Evolutionary conservation across 53 echinoderm and acorn worm species (phyloP), one percentile per base, ranked within the genome.

Genomic region (Paracentrotus lividus): DNA sequence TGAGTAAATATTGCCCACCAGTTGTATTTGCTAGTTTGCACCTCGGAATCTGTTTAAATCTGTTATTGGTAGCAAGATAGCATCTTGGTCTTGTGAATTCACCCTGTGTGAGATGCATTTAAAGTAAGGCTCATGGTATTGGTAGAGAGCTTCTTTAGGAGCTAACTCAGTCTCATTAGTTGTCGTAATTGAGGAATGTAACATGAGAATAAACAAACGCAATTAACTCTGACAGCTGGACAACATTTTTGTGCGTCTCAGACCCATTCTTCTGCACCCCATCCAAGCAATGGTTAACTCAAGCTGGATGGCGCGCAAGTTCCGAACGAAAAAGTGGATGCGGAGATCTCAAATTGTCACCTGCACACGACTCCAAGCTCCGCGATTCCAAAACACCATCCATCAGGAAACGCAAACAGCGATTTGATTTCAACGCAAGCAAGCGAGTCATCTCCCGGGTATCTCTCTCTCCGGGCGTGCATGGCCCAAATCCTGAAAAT

Each of bases 401-500:
- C 65, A 89, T 89, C 89, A 89, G 89, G 89, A 89, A 89, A 66
- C 60, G 89, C 89, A 89, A 89, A 89, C 89, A 89, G 12, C 89
- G 89, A 89, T 89, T 89, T 89, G 89, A 89, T 89, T 89, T 89
- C 89, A 89, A 89, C 65, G 89, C 89, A 89, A 89, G 89, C 89
- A 89, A 89, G 89, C 89, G 61, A 64, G 21, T 66, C 89, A 89
- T 89, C 89, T 89, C 89, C 56, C 44, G 45, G 89, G 65, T 89
- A 89, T 89, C 89, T 89, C 89, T 89, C 89, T 86, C 56, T 56
- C 65, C 42, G 44, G 89, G 89, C 65, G 43, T 65, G 61, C 60
- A 89, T 65, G 65, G 65, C 66, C 89, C 60, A 89, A 89, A 61
- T 65, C 89, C 66, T 15, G 57, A 89, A 89, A 89, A 89, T 89